These are phyloP conservation scores for Pseudanteris insignis DNA, from an alignment of 2,888 invertebrate genomes.

Conservation along the genomic window DNA sequence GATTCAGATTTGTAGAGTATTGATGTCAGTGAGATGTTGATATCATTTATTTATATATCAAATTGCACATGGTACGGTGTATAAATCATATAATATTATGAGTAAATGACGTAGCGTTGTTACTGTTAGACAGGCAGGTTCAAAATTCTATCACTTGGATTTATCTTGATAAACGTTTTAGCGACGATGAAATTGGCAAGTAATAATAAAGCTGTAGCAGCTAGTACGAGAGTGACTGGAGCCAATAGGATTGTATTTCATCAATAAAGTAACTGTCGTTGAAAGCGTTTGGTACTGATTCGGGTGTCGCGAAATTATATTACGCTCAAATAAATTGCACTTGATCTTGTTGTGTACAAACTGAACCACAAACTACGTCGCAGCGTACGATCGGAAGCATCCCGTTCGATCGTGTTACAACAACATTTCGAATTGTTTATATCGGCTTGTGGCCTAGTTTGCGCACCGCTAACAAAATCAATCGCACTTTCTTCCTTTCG, in stretches of 20 bases:
- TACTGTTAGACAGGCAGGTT: conserved; percentile 4
- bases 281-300: not conserved
- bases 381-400: conserved; percentile 8
- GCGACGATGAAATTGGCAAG: conserved; percentile 3
- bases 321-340: conserved; percentile 14
- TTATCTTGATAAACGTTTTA: conserved; percentile 13
- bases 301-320: conserved; percentile 10
- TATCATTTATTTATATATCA: conserved; percentile 19
- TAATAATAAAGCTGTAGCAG: conserved; percentile 3
- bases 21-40: no score
- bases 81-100: conserved; percentile 20
- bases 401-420: conserved; percentile 12
- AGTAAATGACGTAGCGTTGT: conserved; percentile 7
- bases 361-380: conserved; percentile 22
- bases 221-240: not conserved
- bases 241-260: not conserved
- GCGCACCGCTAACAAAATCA: conserved; percentile 18
- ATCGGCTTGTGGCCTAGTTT: conserved; percentile 18
- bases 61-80: conserved; percentile 2
- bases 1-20: no score
- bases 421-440: conserved; percentile 28
- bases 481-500: conserved; percentile 22
- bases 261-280: conserved; percentile 1
- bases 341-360: conserved; percentile 24
- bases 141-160: conserved; percentile 15